Base-by-base conservation (phyloP, 2,797 vertebrate species). In the Microctenopoma steveboyesi region DNA sequence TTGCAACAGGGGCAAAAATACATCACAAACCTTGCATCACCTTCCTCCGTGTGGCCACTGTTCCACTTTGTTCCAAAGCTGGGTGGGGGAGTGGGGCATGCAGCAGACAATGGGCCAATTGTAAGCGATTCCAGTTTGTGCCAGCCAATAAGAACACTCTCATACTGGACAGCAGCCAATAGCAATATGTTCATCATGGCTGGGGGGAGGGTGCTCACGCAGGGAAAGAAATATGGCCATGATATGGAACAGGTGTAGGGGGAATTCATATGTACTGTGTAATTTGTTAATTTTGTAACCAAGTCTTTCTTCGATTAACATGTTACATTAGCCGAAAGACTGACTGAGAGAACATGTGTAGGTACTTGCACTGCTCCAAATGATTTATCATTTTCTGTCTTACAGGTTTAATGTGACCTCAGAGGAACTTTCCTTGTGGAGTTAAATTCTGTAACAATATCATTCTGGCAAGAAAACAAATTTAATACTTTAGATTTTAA, bases 1-100 rank as follows among this genome's bases (percentile, higher is more conserved):
- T 72, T 46, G 43, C 73, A 74, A 75, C 4, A 48, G 63, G 74
- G 70, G 67, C 71, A 84, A 78, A 89, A 85, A 89, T 82, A 76
- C 72, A 90, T 79, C 76, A 92, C 92, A 90, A 91, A 94, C 94
- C 94, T 95, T 94, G 91, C 94, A 94, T 94, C 91, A 85, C 92
- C 89, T 88, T 88, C 89, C 89, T 93, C 72, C 79, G 61, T 72
- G 63, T 82, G 85, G 85, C 86, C 83, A 86, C 68, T 89, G 83
- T 75, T 82, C 86, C 89, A 92, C 83, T 87, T 86, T 91, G 85
- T 87, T 87, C 88, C 83, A 74, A 73, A 64, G 87, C 91, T 71
- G 86, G 10, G 53, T 45, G 33, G 53, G 39, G 70, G 55, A 47
- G 69, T 74, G 82, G 88, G 88, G 88, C 88, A 83, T 88, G 88